phyloP scores from a whole-genome alignment of 2,113 vertebrate species.

The western clawed frog (Xenopus tropicalis) region DNA sequence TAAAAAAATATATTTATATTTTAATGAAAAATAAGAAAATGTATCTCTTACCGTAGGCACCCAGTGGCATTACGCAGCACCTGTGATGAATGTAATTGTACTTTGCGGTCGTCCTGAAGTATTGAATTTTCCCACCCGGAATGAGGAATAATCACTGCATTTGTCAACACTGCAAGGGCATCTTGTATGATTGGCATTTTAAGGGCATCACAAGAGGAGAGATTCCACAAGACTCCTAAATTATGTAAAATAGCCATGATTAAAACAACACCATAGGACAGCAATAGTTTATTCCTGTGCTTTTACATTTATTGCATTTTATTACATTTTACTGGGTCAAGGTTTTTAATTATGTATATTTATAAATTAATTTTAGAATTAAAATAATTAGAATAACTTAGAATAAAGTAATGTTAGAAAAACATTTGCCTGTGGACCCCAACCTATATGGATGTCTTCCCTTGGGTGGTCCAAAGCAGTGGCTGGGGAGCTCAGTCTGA shows the following conservation, averaged over 20 bases:
- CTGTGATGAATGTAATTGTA: slow-evolving; percentile 95
- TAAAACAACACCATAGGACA: neutral
- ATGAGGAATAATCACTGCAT: slow-evolving; percentile 95
- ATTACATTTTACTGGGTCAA: too few relatives aligned
- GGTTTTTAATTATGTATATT: too few relatives aligned
- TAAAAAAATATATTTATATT: neutral
- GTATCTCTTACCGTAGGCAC: slow-evolving; percentile 85
- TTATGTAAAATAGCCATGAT: neutral
- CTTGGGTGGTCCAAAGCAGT: too few relatives aligned
- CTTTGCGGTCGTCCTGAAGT: slow-evolving; percentile 91
- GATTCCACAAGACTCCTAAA: slow-evolving; percentile 94
- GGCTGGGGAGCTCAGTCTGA: too few relatives aligned
- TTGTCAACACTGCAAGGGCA: slow-evolving; percentile 92
- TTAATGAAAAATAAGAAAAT: neutral
- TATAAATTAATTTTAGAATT: too few relatives aligned
- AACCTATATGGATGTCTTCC: too few relatives aligned
- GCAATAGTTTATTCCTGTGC: too few relatives aligned
- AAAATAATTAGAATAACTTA: too few relatives aligned
- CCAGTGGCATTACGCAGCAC: slow-evolving; percentile 98
- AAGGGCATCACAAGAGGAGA: slow-evolving; percentile 95
- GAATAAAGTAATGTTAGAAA: too few relatives aligned
- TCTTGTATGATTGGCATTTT: slow-evolving; percentile 99
- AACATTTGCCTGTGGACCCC: too few relatives aligned
- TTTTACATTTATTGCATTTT: too few relatives aligned
- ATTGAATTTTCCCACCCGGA: slow-evolving; percentile 94